Percentiles rank a stretch among this genome's conserved stretches.
Conservation (phyloP, 2,888 invertebrate genomes). For the Dynastes tityus region DNA sequence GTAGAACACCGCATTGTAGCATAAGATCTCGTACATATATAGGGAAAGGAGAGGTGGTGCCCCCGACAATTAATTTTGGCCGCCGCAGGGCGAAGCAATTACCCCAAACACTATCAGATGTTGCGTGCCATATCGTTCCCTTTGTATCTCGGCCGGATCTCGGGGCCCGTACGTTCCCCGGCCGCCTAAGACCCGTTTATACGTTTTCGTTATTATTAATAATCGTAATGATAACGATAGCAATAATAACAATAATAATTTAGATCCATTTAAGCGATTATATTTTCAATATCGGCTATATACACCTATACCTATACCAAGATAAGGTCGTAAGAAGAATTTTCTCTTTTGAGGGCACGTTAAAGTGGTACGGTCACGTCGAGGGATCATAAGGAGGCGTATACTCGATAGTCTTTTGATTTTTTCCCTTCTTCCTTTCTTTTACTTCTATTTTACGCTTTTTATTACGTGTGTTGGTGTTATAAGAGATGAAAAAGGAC, state of each 20-base stretch:
- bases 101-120: constrained; percentile 57
- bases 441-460: background rate
- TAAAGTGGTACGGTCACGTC: background rate
- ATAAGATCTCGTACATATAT: background rate
- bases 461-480: too few relatives aligned
- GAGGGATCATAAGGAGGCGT: background rate
- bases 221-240: constrained; percentile 35
- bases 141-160: constrained; percentile 35
- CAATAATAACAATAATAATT: constrained; percentile 44
- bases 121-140: constrained; percentile 53
- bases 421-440: background rate
- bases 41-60: constrained; percentile 50
- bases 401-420: background rate
- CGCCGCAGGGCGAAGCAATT: constrained; percentile 58
- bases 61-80: constrained; percentile 59
- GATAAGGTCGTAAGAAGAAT: background rate
- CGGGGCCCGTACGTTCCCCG: background rate
- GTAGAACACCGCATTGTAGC: too few relatives aligned
- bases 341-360: background rate
- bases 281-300: constrained; percentile 22
- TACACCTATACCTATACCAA: background rate
- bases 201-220: constrained; percentile 48
- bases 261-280: constrained; percentile 34
- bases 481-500: too few relatives aligned
- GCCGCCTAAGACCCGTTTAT: constrained; percentile 48